Conservation (phyloP, 2,797 vertebrate genomes). For the Esox lucius region DNA sequence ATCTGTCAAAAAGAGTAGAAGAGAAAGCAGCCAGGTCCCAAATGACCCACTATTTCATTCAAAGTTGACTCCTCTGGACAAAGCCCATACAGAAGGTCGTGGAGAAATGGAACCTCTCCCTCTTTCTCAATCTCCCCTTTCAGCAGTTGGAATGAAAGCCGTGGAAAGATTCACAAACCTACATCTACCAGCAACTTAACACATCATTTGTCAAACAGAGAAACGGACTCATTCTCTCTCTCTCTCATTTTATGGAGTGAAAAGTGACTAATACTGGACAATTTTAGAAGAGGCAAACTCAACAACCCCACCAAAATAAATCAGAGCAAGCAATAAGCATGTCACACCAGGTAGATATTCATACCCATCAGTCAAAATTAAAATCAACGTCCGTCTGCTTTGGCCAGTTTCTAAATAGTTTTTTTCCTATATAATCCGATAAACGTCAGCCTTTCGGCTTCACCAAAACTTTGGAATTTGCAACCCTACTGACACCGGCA, state of each 20-base stretch:
- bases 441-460: background rate
- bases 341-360: constrained; percentile 31
- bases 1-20: constrained; percentile 88
- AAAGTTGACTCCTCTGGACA: background rate
- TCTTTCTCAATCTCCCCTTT: constrained; percentile 23
- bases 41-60: constrained; percentile 23
- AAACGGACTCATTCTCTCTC: background rate
- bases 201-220: too few species aligned
- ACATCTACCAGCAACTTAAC: constrained; percentile 9
- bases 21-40: constrained; percentile 51
- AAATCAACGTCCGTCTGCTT: constrained; percentile 7
- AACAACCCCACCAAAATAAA: background rate
- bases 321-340: constrained; percentile 34
- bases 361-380: constrained; percentile 18
- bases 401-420: background rate
- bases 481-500: background rate
- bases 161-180: constrained; percentile 56
- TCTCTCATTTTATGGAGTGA: constrained; percentile 1
- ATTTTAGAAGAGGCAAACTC: background rate
- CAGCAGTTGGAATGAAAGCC: constrained; percentile 59
- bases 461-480: background rate
- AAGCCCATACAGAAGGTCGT: background rate
- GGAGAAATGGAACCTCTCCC: constrained; percentile 12
- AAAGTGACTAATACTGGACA: background rate
- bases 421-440: background rate